Conservation (phyloP, 2,113 vertebrate species). For the Geococcyx californianus region DNA sequence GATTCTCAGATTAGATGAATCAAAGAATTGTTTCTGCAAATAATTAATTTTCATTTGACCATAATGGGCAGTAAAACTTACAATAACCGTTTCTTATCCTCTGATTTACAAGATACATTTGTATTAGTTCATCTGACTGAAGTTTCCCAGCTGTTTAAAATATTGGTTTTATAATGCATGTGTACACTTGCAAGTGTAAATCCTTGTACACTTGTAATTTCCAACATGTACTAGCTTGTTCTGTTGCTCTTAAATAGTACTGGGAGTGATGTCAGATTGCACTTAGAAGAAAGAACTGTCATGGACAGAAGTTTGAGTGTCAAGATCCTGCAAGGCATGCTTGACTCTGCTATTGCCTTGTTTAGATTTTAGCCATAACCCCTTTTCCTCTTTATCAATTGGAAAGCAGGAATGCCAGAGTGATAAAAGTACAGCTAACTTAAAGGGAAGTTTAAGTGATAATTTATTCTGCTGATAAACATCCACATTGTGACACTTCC, state of each 20-base stretch:
- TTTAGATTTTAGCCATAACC: background rate
- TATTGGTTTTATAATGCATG: background rate
- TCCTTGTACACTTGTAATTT: background rate
- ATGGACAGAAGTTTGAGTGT: background rate
- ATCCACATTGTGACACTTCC: background rate
- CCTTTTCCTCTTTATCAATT: background rate
- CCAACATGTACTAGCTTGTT: background rate
- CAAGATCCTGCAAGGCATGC: background rate
- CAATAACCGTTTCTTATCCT: background rate
- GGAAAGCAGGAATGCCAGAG: background rate
- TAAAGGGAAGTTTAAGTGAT: background rate
- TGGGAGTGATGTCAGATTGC: background rate
- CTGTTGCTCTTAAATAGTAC: background rate
- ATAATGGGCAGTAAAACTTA: background rate
- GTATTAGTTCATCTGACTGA: background rate
- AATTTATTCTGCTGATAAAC: conserved; percentile 22
- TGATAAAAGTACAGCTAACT: background rate
- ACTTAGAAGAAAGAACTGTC: background rate
- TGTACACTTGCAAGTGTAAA: too few relatives aligned
- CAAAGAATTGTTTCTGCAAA: background rate
- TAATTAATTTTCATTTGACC: background rate
- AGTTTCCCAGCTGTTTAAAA: background rate
- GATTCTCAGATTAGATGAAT: background rate
- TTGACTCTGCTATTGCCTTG: background rate
- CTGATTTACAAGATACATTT: background rate